Percentiles rank a stretch among this genome's conserved stretches.
phyloP scores from a whole-genome alignment of 2,888 invertebrate species.

The Ferdinandea cuprea region DNA sequence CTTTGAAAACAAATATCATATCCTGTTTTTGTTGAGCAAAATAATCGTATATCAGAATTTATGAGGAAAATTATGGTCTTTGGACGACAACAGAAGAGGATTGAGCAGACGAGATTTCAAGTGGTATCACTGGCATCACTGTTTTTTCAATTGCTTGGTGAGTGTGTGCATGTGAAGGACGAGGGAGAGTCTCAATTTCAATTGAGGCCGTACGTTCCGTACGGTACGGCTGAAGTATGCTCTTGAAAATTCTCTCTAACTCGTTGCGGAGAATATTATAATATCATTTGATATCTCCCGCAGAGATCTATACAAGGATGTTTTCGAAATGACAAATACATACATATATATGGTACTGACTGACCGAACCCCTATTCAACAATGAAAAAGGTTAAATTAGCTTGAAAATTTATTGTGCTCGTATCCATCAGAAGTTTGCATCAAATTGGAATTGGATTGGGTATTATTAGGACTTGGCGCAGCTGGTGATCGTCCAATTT shows the following conservation, averaged over 20 bases:
- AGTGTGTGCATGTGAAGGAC: constrained; percentile 8
- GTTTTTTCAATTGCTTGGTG: constrained; percentile 42
- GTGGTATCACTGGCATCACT: constrained; percentile 18
- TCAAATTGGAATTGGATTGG: constrained; percentile 14
- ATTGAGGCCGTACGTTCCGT: background rate
- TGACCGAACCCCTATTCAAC: constrained; percentile 7
- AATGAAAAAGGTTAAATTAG: constrained; percentile 12
- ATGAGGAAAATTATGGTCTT: constrained; percentile 41
- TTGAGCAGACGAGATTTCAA: constrained; percentile 56
- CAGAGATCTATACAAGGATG: background rate
- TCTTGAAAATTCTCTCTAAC: constrained; percentile 8
- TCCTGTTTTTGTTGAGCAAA: constrained; percentile 7
- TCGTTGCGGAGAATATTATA: constrained; percentile 21
- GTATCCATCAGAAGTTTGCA: constrained; percentile 15
- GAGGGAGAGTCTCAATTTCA: too few relatives aligned
- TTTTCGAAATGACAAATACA: constrained; percentile 20
- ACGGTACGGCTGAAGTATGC: constrained; percentile 2
- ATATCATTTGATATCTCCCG: constrained; percentile 40
- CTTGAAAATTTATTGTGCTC: background rate
- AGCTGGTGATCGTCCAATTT: too few relatives aligned
- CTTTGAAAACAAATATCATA: background rate
- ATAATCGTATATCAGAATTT: constrained; percentile 26
- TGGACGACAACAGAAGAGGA: constrained; percentile 28
- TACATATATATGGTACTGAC: constrained; percentile 13
- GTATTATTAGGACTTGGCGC: background rate